Conservation (phyloP, 2,888 invertebrate genomes). For the Ectemnius cavifrons region DNA sequence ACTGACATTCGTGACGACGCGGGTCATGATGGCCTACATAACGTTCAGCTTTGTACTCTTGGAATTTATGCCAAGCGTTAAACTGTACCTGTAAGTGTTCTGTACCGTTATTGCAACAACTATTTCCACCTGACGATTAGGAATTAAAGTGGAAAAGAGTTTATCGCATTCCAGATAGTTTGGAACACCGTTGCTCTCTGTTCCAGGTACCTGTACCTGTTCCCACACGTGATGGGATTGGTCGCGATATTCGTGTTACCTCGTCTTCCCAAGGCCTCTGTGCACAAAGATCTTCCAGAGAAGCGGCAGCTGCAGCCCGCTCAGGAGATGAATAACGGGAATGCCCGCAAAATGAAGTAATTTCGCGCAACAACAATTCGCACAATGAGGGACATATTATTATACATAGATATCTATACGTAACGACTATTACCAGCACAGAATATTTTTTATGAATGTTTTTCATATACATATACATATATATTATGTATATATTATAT, state of each 20-base stretch:
- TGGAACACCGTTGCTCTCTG: background rate
- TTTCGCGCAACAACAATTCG: background rate
- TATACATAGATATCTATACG: too few species aligned
- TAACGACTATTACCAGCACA: conserved; percentile 27
- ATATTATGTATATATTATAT: conserved; percentile 43
- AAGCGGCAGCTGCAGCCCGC: conserved; percentile 19
- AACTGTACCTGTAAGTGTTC: conserved; percentile 86
- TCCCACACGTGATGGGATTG: conserved; percentile 71
- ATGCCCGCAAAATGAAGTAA: conserved; percentile 51
- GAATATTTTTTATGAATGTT: conserved; percentile 66
- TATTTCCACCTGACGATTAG: too few species aligned
- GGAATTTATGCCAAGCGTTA: conserved; percentile 88
- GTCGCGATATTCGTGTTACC: conserved; percentile 68
- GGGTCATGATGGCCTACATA: conserved; percentile 91
- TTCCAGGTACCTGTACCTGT: conserved; percentile 72
- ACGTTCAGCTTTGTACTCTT: conserved; percentile 95
- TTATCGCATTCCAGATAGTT: too few species aligned
- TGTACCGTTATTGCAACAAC: too few species aligned
- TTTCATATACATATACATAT: conserved; percentile 41
- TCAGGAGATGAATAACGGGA: conserved; percentile 51
- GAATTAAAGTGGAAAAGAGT: background rate
- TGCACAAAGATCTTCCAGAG: conserved; percentile 26
- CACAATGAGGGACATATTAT: too few species aligned
- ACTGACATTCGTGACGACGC: conserved; percentile 88
- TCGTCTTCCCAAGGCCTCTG: conserved; percentile 59